These are phyloP conservation scores for Oxyura jamaicensis DNA, from an alignment of 2,113 vertebrate genomes.

Conservation along the genomic window DNA sequence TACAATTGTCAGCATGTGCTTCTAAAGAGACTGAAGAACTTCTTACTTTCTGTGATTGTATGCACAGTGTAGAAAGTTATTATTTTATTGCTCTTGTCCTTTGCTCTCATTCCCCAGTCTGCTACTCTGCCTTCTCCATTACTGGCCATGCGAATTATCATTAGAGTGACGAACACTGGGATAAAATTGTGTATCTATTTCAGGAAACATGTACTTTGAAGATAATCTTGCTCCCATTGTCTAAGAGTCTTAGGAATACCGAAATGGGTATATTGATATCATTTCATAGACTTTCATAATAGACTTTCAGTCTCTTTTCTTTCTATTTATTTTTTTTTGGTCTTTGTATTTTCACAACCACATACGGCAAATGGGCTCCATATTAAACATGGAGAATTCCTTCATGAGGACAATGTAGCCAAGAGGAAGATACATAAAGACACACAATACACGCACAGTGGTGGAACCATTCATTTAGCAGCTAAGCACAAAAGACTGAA, in stretches of 20 bases:
- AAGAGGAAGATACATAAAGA: neutral
- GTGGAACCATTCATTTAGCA: neutral
- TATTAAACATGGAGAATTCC: neutral
- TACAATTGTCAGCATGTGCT: neutral
- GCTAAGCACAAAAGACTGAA: neutral
- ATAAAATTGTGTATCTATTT: neutral
- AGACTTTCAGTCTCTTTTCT: neutral
- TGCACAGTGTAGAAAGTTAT: neutral
- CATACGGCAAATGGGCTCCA: neutral
- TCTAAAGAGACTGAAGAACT: neutral
- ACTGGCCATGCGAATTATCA: neutral
- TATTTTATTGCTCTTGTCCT: neutral
- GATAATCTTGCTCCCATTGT: neutral
- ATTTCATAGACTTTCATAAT: too few species aligned
- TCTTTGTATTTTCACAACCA: neutral
- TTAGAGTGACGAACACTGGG: neutral
- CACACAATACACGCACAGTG: neutral
- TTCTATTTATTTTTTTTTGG: neutral
- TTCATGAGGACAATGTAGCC: neutral
- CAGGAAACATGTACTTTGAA: neutral
- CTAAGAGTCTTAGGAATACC: neutral
- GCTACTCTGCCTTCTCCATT: neutral
- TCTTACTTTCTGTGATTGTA: neutral
- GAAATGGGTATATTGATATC: neutral
- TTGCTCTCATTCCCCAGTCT: neutral